These are phyloP conservation scores for Scylla paramamosain DNA, from an alignment of 1,140 invertebrate genomes.

Conservation along the genomic window DNA sequence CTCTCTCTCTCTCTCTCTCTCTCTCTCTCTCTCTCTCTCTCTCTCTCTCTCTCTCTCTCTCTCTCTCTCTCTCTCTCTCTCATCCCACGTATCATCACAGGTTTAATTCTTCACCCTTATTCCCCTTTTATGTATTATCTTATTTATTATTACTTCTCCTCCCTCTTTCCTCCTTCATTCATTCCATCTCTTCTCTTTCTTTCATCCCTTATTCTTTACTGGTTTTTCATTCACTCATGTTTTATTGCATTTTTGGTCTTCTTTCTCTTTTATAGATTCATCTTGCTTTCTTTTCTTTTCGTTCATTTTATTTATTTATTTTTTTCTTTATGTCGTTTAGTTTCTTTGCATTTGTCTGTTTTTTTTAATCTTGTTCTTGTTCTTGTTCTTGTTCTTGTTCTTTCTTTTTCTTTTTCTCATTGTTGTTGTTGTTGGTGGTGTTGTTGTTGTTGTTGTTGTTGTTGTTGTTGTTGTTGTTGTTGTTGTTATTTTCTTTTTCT, in stretches of 20 bases:
- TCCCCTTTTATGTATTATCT: neutral
- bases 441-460: too few species aligned
- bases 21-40: neutral
- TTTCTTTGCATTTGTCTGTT: too few species aligned
- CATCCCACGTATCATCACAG: neutral
- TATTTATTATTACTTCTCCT: too few species aligned
- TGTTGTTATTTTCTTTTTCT: too few species aligned
- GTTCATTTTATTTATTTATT: too few species aligned
- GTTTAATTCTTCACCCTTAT: neutral
- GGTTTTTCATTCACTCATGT: neutral
- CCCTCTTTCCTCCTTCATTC: neutral
- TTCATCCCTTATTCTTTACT: neutral
- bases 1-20: slow-evolving; percentile 1
- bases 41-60: neutral
- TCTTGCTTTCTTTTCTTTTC: too few species aligned
- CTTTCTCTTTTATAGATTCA: neutral
- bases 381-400: too few species aligned
- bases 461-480: too few species aligned
- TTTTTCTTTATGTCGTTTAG: too few species aligned
- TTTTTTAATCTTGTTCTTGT: too few species aligned
- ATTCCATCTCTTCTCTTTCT: neutral
- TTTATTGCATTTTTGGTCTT: neutral
- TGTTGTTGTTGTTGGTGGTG: too few species aligned
- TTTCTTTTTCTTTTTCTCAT: too few species aligned
- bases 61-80: neutral